phyloP scores from a whole-genome alignment of 2,888 invertebrate species.

The Apodemia hepburni region DNA sequence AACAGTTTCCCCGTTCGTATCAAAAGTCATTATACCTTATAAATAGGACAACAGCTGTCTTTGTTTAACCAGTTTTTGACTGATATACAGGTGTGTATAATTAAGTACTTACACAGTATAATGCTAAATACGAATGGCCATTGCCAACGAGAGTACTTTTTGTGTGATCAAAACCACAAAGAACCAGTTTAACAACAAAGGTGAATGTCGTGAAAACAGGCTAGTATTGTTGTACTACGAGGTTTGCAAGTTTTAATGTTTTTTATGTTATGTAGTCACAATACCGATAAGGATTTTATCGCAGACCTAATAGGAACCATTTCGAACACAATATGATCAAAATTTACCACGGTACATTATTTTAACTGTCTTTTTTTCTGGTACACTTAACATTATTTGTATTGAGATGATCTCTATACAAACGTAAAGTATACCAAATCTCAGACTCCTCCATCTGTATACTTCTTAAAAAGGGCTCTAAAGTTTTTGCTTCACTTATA shows the following conservation, averaged over 20 bases:
- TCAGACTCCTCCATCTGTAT: no score
- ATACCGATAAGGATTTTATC: neutral
- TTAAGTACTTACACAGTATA: neutral
- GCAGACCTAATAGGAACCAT: no score
- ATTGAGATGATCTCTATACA: no score
- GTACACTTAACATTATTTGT: no score
- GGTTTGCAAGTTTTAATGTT: neutral
- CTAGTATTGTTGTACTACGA: slow-evolving; percentile 11
- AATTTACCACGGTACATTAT: no score
- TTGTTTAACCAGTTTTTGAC: neutral
- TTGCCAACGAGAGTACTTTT: slow-evolving; percentile 7
- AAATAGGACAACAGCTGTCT: slow-evolving; percentile 13
- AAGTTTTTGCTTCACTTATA: no score
- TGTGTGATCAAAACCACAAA: slow-evolving; percentile 15
- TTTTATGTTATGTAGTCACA: neutral
- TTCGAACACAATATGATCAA: no score
- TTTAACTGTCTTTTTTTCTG: no score
- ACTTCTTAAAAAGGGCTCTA: no score
- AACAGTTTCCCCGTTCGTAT: slow-evolving; percentile 12
- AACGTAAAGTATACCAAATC: no score
- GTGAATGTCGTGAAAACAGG: slow-evolving; percentile 7
- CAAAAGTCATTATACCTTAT: slow-evolving; percentile 6
- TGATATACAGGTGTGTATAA: slow-evolving; percentile 9
- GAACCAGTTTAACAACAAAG: slow-evolving; percentile 11
- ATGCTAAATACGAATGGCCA: neutral